Evolutionary conservation across 2,888 invertebrate genomes (phyloP).

Genomic region (Kuschelorhynchus macadamiae): DNA sequence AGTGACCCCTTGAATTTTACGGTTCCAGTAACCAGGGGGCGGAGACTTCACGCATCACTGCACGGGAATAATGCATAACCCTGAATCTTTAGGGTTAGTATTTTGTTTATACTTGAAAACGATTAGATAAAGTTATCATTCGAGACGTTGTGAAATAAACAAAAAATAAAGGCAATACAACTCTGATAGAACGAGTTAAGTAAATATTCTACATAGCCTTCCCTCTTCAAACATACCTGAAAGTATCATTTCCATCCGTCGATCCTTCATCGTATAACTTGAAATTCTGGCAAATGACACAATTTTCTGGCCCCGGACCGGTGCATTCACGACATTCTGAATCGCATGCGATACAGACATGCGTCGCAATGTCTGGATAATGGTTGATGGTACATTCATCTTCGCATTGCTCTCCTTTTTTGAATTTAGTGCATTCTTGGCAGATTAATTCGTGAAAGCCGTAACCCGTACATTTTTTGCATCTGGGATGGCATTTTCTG

Average conservation of each 20-base stretch:
- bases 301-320: constrained; percentile 83
- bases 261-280: constrained; percentile 76
- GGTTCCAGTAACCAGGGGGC: too few species aligned
- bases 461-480: constrained; percentile 89
- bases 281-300: constrained; percentile 82
- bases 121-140: too few species aligned
- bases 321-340: constrained; percentile 88
- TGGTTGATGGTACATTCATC: constrained; percentile 90
- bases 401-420: constrained; percentile 90
- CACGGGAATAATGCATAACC: too few species aligned
- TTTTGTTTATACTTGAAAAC: too few species aligned
- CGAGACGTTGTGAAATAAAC: too few species aligned
- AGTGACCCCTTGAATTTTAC: too few species aligned
- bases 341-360: constrained; percentile 83
- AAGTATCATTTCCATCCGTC: constrained; percentile 70
- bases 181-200: too few species aligned
- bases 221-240: too few species aligned
- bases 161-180: too few species aligned
- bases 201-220: too few species aligned
- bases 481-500: constrained; percentile 89
- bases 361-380: constrained; percentile 82
- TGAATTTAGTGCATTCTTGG: constrained; percentile 88
- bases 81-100: too few species aligned
- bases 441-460: constrained; percentile 91
- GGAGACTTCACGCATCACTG: too few species aligned